Evolutionary conservation across 2,797 vertebrate species (phyloP), one percentile per base, ranked within the genome.

Genomic region (Bradypodion pumilum): DNA sequence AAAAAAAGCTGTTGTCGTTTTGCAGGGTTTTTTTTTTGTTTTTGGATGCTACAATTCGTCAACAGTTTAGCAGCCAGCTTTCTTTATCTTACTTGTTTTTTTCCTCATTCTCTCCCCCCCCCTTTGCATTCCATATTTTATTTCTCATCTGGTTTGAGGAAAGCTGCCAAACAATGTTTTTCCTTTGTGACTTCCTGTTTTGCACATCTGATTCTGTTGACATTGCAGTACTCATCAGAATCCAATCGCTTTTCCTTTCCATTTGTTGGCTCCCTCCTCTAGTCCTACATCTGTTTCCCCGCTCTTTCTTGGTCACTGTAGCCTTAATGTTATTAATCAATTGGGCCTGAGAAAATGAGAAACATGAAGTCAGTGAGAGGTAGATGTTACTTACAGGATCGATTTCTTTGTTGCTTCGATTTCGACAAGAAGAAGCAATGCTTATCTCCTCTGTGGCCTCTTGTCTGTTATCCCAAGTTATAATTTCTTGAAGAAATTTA

Each of bases 181-280:
- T 78, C 16, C 56, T 90, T 75, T 81, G 23, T 82, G 5, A 8
- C 5, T 89, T 87, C 19, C 49, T 25, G 60, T 49, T 91, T 84
- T 44, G 60, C 44, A 9, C 68, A 7, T 12, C 86, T 6, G 52
- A 19, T 69, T 75, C 69, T 60, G 29, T 74, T 70, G 82, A 44
- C 37, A 40, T 0, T 0, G 25, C 79, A 86, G 66, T 56, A 15
- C 79, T 76, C 85, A 75, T 35, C 35, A 32, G 0, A n/a, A 0
- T 5, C 5, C 6, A 5, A 7, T 2, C 62, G 3, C 12, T 74
- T 63, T n/a, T 42, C 12, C 44, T 29, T 12, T 73, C n/a, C 10
- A 25, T 72, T 29, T 35, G 52, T 81, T 56, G 4, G n/a, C 2
- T 66, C 73, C 73, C 29, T 60, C 46, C 12, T 60, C n/a, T n/a